Conservation (phyloP, 2,797 vertebrate genomes). For the Chromis chromis region DNA sequence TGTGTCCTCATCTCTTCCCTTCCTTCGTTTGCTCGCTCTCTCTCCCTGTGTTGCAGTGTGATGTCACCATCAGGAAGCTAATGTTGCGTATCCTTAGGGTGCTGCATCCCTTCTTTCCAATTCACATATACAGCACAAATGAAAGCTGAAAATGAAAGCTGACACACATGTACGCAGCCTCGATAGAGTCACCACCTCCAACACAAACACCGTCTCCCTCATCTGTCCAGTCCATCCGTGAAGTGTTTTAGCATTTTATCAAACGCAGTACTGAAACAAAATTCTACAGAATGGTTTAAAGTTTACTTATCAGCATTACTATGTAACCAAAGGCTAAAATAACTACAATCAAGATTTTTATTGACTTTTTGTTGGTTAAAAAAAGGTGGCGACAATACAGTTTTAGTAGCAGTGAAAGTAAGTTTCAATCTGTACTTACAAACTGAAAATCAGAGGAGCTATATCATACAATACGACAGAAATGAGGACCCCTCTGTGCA, state of each 20-base stretch:
- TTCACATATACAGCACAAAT: conserved; percentile 47
- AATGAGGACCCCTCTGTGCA: no score
- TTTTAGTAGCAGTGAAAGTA: not conserved
- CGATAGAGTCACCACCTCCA: conserved; percentile 17
- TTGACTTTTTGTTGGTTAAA: not conserved
- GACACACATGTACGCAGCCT: conserved; percentile 20
- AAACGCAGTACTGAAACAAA: not conserved
- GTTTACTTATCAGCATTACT: not conserved
- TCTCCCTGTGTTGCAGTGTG: conserved; percentile 67
- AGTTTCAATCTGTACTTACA: not conserved
- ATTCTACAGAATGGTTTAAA: not conserved
- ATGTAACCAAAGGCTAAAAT: not conserved
- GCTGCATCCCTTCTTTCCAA: conserved; percentile 53
- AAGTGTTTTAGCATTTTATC: not conserved
- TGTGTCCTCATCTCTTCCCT: conserved; percentile 38
- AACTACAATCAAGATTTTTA: not conserved
- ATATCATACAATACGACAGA: not conserved
- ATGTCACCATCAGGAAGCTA: conserved; percentile 74
- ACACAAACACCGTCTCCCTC: conserved; percentile 12
- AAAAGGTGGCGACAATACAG: not conserved
- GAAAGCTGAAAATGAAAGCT: conserved; percentile 37
- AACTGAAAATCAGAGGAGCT: not conserved
- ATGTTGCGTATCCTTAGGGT: conserved; percentile 71
- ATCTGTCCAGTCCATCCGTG: not conserved
- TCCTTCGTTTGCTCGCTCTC: conserved; percentile 28